A percentile compares a stretch with the other conserved stretches of the same genome.
phyloP scores from a whole-genome alignment of 1,140 invertebrate species.

The Panagrolaimus sp. region DNA sequence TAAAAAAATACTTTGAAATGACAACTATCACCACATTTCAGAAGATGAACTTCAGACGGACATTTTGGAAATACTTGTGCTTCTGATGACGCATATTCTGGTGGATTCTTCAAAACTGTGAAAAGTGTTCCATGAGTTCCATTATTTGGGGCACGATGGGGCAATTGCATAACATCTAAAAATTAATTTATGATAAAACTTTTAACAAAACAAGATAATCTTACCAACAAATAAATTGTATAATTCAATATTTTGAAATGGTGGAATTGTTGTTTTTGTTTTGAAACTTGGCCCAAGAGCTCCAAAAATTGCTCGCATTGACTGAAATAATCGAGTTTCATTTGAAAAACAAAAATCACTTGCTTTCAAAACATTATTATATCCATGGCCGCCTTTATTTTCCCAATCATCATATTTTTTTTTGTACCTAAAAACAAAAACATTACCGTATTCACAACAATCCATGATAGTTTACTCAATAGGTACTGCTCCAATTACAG shows the following conservation, averaged over 20 bases:
- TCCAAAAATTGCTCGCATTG: slow-evolving; percentile 47
- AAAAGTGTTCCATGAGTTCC: slow-evolving; percentile 45
- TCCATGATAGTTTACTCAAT: not conserved
- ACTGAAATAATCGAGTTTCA: not conserved
- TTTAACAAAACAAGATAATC: not conserved
- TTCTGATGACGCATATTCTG: slow-evolving; percentile 17
- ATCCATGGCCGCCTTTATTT: slow-evolving; percentile 37
- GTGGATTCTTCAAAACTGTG: slow-evolving; percentile 39
- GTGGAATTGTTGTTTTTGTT: slow-evolving; percentile 23
- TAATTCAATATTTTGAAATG: slow-evolving; percentile 48
- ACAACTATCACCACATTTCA: slow-evolving; percentile 44
- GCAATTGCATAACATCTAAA: slow-evolving; percentile 50
- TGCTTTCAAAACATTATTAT: slow-evolving; percentile 24
- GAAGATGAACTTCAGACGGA: slow-evolving; percentile 5
- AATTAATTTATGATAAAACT: slow-evolving; percentile 2
- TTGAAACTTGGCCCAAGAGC: slow-evolving; percentile 39
- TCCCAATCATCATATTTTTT: slow-evolving; percentile 22
- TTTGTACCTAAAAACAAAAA: slow-evolving; percentile 24
- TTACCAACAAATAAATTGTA: slow-evolving; percentile 43
- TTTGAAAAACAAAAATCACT: too few relatives aligned
- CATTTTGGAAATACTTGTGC: slow-evolving; percentile 14
- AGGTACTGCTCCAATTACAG: slow-evolving; percentile 22
- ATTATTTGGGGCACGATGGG: slow-evolving; percentile 42
- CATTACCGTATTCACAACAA: not conserved
- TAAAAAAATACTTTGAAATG: slow-evolving; percentile 34